phyloP scores from a whole-genome alignment of 2,797 vertebrate genomes.

The Mus caroli region DNA sequence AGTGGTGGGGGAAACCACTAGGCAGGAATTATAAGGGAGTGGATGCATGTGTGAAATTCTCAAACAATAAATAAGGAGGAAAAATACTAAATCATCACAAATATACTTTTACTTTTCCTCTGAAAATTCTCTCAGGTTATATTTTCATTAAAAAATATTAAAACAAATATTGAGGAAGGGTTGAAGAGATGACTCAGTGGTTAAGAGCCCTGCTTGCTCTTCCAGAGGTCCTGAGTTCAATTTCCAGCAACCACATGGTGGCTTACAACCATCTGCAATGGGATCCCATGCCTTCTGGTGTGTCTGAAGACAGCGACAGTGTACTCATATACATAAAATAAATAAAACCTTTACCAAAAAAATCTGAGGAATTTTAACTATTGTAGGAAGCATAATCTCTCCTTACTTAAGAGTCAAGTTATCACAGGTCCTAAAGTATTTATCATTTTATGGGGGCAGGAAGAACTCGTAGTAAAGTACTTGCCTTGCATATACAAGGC shows the following conservation, averaged over 20 bases:
- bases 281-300: not conserved
- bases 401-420: not conserved
- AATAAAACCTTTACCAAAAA: not conserved
- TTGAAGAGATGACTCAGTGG: not conserved
- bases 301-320: not conserved
- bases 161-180: not conserved
- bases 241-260: not conserved
- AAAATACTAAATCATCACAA: constrained; percentile 48
- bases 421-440: not conserved
- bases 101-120: constrained; percentile 49
- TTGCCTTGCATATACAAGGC: not conserved
- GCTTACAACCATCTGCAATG: not conserved
- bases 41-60: not conserved
- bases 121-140: constrained; percentile 61
- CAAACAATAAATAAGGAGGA: not conserved
- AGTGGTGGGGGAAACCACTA: not conserved
- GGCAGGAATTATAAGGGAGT: not conserved
- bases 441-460: not conserved
- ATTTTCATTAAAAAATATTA: not conserved
- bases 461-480: not conserved
- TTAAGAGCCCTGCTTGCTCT: not conserved
- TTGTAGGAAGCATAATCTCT: not conserved
- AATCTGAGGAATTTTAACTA: not conserved
- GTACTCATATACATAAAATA: not conserved
- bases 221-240: not conserved